Evolutionary conservation across 2,888 invertebrate genomes (phyloP).

Genomic region (Cinara cedri): DNA sequence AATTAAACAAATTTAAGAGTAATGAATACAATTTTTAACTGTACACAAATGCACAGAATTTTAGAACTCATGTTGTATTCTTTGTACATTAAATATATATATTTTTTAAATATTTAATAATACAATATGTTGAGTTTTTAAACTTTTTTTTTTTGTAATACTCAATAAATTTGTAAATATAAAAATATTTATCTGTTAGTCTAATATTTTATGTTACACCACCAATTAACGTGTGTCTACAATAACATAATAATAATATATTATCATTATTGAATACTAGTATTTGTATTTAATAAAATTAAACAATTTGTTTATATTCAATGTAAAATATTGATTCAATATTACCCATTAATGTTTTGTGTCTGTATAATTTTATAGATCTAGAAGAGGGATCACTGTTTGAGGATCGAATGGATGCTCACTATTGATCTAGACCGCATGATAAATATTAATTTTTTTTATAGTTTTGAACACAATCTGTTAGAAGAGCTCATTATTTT

Average conservation of each 20-base stretch:
- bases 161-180: slow-evolving; percentile 33
- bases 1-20: neutral
- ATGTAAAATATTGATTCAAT: neutral
- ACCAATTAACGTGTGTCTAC: slow-evolving; percentile 8
- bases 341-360: too few species aligned
- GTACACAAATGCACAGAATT: slow-evolving; percentile 30
- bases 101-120: slow-evolving; percentile 17
- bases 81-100: slow-evolving; percentile 15
- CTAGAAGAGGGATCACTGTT: too few species aligned
- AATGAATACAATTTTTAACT: slow-evolving; percentile 13
- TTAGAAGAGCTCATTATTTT: too few species aligned
- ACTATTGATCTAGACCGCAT: too few species aligned
- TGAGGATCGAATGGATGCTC: too few species aligned
- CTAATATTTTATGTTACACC: slow-evolving; percentile 15
- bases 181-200: slow-evolving; percentile 19
- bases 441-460: too few species aligned
- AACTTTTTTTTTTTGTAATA: slow-evolving; percentile 18
- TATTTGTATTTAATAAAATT: slow-evolving; percentile 36
- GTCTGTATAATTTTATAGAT: too few species aligned
- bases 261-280: neutral
- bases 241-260: neutral
- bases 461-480: too few species aligned
- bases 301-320: slow-evolving; percentile 19
- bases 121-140: slow-evolving; percentile 18
- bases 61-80: neutral